These are phyloP conservation scores for Daubentonia madagascariensis DNA, from an alignment of 2,113 vertebrate species.

Conservation along the genomic window DNA sequence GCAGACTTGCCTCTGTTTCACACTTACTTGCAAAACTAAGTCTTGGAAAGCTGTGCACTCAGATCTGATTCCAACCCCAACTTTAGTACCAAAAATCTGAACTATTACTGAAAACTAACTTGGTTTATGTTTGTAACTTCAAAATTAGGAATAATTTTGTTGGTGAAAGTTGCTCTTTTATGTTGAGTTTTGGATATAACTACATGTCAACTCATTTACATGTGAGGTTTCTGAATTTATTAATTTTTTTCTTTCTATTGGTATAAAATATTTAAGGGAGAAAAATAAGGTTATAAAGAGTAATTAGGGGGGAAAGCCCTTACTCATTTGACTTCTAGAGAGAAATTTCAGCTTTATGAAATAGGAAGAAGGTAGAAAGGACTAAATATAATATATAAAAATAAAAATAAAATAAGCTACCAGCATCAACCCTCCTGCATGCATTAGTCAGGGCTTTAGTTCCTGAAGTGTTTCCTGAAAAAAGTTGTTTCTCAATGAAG, in stretches of 20 bases:
- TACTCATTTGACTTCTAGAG: neutral
- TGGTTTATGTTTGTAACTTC: neutral
- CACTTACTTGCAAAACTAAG: neutral
- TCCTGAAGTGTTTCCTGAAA: neutral
- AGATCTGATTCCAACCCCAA: neutral
- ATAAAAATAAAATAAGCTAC: neutral
- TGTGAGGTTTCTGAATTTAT: neutral
- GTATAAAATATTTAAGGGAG: neutral
- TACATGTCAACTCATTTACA: neutral
- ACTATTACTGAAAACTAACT: neutral
- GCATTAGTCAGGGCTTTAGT: neutral
- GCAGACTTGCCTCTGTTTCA: neutral
- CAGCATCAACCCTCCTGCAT: neutral
- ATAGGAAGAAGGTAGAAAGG: neutral
- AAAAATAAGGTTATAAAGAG: neutral
- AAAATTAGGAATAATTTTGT: neutral
- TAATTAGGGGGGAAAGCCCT: rapidly evolving
- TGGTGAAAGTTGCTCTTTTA: neutral
- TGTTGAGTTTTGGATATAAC: neutral
- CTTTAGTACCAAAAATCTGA: neutral
- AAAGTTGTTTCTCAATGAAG: neutral
- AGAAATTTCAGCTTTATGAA: neutral
- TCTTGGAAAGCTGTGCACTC: neutral
- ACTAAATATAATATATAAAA: neutral
- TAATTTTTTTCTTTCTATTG: neutral